phyloP scores from a whole-genome alignment of 2,113 vertebrate genomes.

The Aphelocoma coerulescens region DNA sequence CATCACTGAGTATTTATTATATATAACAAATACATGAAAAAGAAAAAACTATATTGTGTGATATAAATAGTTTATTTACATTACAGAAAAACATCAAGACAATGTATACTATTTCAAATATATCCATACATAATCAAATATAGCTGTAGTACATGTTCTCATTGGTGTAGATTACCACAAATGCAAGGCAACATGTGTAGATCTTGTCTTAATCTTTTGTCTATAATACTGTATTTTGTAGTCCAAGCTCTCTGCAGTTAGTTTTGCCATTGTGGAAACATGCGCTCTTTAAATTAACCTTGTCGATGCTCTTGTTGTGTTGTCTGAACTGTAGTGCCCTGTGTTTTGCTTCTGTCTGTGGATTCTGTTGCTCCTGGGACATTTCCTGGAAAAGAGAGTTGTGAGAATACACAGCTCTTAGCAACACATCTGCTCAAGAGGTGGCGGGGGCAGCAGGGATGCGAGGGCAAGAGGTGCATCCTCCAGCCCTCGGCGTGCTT shows the following conservation, averaged over 20 bases:
- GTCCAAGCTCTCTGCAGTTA: slow-evolving; percentile 76
- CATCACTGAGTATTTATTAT: slow-evolving; percentile 87
- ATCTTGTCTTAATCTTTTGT: slow-evolving; percentile 80
- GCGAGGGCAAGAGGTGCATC: rapidly evolving
- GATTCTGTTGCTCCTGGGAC: slow-evolving; percentile 97
- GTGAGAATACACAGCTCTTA: background rate
- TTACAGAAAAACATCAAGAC: slow-evolving; percentile 99
- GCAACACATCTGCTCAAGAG: background rate
- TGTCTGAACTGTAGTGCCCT: slow-evolving; percentile 98
- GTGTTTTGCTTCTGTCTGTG: slow-evolving; percentile 99
- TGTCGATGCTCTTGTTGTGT: slow-evolving; percentile 97
- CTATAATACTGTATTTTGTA: slow-evolving; percentile 79
- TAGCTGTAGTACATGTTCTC: slow-evolving; percentile 95
- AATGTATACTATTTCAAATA: slow-evolving; percentile 99
- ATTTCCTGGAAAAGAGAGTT: slow-evolving; percentile 85
- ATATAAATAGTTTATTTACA: slow-evolving; percentile 99
- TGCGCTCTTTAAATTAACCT: slow-evolving; percentile 93
- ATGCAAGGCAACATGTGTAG: slow-evolving; percentile 99
- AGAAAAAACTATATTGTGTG: slow-evolving; percentile 89
- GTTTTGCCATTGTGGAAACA: slow-evolving; percentile 80
- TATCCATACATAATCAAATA: slow-evolving; percentile 99
- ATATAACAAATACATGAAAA: slow-evolving; percentile 89
- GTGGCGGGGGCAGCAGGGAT: background rate
- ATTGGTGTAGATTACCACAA: slow-evolving; percentile 99
- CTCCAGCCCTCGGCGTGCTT: rapidly evolving